Base-by-base conservation (phyloP, 1,140 invertebrate species). In the Diploscapter pachys region DNA sequence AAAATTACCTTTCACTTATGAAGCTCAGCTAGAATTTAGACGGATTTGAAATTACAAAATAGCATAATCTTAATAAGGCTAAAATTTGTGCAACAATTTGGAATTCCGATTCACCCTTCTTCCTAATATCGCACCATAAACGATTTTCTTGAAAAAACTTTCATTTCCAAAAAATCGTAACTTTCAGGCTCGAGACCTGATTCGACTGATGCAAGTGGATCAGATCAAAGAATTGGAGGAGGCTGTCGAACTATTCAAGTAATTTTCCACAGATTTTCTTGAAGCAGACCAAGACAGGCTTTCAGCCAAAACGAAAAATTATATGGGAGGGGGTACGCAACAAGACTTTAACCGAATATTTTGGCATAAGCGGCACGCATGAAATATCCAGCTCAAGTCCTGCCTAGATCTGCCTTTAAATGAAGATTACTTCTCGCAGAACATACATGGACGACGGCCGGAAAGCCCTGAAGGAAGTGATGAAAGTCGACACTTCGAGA, bases 191-290 rank as follows among this genome's bases (percentile, higher is more conserved):
- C 63, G 75, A 4, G 75, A 76, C 52, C 62, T 50, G 5, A 53
- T 76, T 5, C 53, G 64, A 51, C 56, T 72, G 6, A 49, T 76
- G 13, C 75, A 76, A 48, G 63, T 72, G 52, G 51, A 57, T 4
- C 75, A 76, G 53, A 55, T 76, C 31, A 63, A 59, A 2, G 69
- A 65, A 9, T 53, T 76, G 3, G 13, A 63, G 6, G 50, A 67
- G 4, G 68, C 49, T 49, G 72, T 76, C 48, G 56, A 72, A 4
- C 11, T 67, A 5, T 76, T 76, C 55, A 76, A 52, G 75, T 76
- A 3, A 9, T 11, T 66, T 51, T 56, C 53, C 31, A 54, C 3
- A 5, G 55, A 50, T 54, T 71, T 71, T 71, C 56, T 75, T 51
- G 48, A 11, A 72, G 53, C 5, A 71, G 5, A 9, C 55, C 48